Conservation (phyloP, 2,888 invertebrate species). For the Timema cristinae region DNA sequence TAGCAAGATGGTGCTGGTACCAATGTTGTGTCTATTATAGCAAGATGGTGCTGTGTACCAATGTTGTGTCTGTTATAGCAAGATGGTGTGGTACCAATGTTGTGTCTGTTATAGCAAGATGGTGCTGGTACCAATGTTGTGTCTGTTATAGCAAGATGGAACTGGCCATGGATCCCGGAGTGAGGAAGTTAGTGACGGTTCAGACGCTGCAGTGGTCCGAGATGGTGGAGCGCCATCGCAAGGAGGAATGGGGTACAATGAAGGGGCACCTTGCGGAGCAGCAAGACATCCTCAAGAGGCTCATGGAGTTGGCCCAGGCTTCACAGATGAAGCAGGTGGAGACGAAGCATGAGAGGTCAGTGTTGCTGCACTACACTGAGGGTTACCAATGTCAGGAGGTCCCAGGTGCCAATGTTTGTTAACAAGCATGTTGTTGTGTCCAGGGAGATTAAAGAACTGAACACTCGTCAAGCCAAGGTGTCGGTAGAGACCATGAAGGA, state of each 20-base stretch:
- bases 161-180: constrained; percentile 69
- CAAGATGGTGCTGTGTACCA: no score
- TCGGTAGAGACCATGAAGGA: constrained; percentile 96
- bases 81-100: no score
- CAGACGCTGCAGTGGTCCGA: constrained; percentile 95
- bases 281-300: constrained; percentile 58
- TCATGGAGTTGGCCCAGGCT: constrained; percentile 79
- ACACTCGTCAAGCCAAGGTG: constrained; percentile 88
- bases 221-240: constrained; percentile 75
- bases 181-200: constrained; percentile 80
- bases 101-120: no score
- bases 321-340: constrained; percentile 86
- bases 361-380: not conserved
- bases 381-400: not conserved
- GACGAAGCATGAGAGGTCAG: constrained; percentile 76
- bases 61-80: no score
- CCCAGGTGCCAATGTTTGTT: not conserved
- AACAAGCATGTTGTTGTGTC: constrained; percentile 21
- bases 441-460: constrained; percentile 94
- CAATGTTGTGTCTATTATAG: no score
- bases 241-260: constrained; percentile 80
- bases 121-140: not conserved
- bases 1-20: no score
- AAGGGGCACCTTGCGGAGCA: constrained; percentile 57
- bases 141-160: constrained; percentile 65